Percentiles rank a stretch among this genome's conserved stretches.
Evolutionary conservation across 2,113 vertebrate species (phyloP).

Genomic region (Otis tarda): DNA sequence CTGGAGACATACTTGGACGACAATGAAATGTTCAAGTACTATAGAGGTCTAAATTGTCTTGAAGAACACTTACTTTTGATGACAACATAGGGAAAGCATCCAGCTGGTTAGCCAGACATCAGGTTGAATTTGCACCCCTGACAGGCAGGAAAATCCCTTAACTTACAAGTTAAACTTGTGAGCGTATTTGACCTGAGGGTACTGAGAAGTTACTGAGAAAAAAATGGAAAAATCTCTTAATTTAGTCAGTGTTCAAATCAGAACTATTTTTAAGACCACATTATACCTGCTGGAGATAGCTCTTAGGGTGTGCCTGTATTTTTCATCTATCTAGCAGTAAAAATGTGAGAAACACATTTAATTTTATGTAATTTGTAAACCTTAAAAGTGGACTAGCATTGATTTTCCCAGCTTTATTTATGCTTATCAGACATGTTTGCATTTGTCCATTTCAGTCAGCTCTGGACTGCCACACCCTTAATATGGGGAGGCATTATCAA

Average conservation of each 20-base stretch:
- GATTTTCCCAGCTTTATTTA: conserved; percentile 30
- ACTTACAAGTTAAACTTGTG: neutral
- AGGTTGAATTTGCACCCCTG: neutral
- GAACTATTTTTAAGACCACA: conserved; percentile 1
- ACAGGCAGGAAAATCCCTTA: neutral
- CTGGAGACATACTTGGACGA: neutral
- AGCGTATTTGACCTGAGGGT: neutral
- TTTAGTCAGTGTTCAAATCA: neutral
- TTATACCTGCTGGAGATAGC: neutral
- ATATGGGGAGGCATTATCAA: neutral
- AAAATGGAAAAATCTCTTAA: neutral
- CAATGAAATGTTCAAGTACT: neutral
- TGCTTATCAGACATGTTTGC: neutral
- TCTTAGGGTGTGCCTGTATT: neutral
- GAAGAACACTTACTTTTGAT: neutral
- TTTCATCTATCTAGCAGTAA: neutral
- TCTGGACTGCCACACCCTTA: neutral
- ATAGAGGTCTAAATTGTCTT: neutral
- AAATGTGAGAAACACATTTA: neutral
- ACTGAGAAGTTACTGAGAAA: neutral
- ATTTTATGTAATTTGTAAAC: conserved; percentile 5
- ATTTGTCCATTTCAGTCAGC: neutral
- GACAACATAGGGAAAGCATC: neutral
- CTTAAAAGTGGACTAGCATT: neutral
- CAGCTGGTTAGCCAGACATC: neutral